Evolutionary conservation across 2,888 invertebrate species (phyloP).

Genomic region (Villa cingulata): DNA sequence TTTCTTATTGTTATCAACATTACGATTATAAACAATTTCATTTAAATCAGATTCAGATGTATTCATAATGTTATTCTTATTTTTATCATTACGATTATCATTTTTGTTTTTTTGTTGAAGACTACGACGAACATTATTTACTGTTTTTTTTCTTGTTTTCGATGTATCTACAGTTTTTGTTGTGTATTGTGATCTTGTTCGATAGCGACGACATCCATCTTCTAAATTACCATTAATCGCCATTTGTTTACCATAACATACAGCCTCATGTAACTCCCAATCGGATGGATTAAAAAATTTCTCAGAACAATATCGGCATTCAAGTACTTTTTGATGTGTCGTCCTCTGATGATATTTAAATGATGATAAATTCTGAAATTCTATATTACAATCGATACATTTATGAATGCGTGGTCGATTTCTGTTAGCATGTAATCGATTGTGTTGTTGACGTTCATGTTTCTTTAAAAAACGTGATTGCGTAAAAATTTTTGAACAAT

Average conservation of each 20-base stretch:
- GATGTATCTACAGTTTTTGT: no score
- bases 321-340: conserved; percentile 1
- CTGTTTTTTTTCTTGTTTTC: no score
- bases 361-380: not conserved
- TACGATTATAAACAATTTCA: no score
- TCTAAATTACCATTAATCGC: not conserved
- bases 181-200: conserved; percentile 5
- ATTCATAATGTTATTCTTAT: not conserved
- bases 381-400: conserved; percentile 8
- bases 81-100: not conserved
- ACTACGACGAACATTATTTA: no score
- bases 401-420: not conserved
- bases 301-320: conserved; percentile 6
- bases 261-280: conserved; percentile 10
- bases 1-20: no score
- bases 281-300: conserved; percentile 4
- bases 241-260: conserved; percentile 7
- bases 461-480: not conserved
- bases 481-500: conserved; percentile 8
- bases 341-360: conserved; percentile 3
- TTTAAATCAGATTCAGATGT: not conserved
- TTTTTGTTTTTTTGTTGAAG: not conserved
- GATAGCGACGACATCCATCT: not conserved
- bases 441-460: conserved; percentile 2
- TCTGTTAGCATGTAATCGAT: not conserved